Base-by-base conservation (phyloP, 2,113 vertebrate species). In the Mirza zaza region DNA sequence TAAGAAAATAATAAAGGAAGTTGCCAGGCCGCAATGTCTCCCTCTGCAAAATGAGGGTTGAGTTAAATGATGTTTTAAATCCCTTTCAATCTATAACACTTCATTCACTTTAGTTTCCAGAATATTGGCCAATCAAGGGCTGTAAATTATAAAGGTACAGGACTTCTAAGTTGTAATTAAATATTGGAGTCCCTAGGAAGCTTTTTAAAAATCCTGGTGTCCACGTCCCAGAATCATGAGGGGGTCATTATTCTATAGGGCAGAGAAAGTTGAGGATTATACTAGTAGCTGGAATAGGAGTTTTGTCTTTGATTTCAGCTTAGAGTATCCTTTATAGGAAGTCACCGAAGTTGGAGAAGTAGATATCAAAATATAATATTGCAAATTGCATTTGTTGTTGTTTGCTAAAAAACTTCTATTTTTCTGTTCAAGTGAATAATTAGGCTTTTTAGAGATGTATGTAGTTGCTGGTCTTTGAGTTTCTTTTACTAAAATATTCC, bases 401-500 rank as follows among this genome's bases (percentile, higher is more conserved):
- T 52, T 87, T 80, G 59, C 57, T 92, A 68, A 42, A 75, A 87
- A 48, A 13, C 71, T 92, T 90, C 85, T 68, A 48, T 70, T 50
- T 87, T 95, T 77, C 70, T 55, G 59, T 70, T 87, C 42, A 61
- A 91, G 65, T 63, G n/a, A 92, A 90, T 32, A 95, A 83, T 82
- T 95, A 77, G 12, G 3, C 86, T 98, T 97, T 95, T 96, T 82
- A 96, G 96, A 87, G 86, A 88, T 68, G 50, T 89, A 50, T 95
- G 57, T 80, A 73, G 89, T 71, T 96, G 67, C 39, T 92, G 91
- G 42, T 45, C 71, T 98, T 87, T 91, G 77, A 76, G 27, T 95
- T 97, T 96, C 85, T 94, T 86, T 93, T 73, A 81, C 86, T 79
- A 97, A 96, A 97, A 95, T 97, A 96, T 65, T 97, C 97, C 86